Evolutionary conservation across 2,888 invertebrate species (phyloP).

Genomic region (Lypha dubia): DNA sequence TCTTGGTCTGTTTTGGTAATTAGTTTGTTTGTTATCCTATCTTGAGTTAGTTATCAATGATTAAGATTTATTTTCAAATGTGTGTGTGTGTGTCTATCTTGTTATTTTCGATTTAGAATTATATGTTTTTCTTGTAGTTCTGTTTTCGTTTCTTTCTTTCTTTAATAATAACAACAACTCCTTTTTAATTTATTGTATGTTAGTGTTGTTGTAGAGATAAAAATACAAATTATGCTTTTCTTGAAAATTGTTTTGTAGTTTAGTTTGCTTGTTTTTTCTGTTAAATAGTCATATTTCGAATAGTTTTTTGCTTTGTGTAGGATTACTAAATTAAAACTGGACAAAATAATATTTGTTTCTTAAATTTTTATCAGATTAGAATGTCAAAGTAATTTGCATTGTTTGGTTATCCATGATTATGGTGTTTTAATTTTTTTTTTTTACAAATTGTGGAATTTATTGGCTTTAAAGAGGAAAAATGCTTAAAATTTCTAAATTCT

Average conservation of each 20-base stretch:
- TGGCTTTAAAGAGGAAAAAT: background rate
- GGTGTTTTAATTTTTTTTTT: too few relatives aligned
- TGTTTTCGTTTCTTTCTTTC: background rate
- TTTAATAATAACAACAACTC: constrained; percentile 11
- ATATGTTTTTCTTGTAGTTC: constrained; percentile 11
- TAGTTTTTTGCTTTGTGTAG: constrained; percentile 23
- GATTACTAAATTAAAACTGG: constrained; percentile 10
- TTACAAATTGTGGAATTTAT: background rate
- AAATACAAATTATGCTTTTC: constrained; percentile 42
- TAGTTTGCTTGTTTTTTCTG: constrained; percentile 2
- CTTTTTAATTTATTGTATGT: background rate
- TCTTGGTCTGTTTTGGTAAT: constrained; percentile 45
- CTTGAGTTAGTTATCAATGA: constrained; percentile 55
- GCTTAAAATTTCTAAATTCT: too few relatives aligned
- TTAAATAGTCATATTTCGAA: background rate
- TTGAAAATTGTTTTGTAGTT: constrained; percentile 17
- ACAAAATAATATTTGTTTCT: constrained; percentile 19
- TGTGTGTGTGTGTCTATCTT: background rate
- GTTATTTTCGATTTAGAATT: constrained; percentile 30
- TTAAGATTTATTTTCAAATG: constrained; percentile 27
- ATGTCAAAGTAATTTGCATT: background rate
- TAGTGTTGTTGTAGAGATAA: constrained; percentile 19
- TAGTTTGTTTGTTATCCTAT: constrained; percentile 55
- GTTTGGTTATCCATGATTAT: background rate
- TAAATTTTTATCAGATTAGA: constrained; percentile 9